These are phyloP conservation scores for Micropoecilia bifurca DNA, from an alignment of 2,797 vertebrate genomes.

Conservation along the genomic window DNA sequence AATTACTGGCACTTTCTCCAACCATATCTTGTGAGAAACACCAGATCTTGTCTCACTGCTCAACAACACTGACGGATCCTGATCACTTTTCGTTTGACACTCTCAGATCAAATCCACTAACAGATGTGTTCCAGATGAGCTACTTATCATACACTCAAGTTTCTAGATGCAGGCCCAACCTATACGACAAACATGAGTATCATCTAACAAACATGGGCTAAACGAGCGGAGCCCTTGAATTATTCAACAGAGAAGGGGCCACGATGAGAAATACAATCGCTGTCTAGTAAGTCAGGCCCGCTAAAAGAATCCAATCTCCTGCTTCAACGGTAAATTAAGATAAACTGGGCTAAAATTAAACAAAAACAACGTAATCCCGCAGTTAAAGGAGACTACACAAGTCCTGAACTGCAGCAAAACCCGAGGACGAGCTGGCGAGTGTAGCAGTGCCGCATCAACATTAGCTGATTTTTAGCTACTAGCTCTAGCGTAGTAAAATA, in stretches of 20 bases:
- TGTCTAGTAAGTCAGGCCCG: slow-evolving; percentile 58
- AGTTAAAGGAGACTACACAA: fast-evolving
- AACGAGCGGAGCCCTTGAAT: slow-evolving; percentile 71
- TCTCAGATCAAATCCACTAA: slow-evolving; percentile 12
- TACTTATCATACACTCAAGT: slow-evolving; percentile 20
- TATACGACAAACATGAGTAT: slow-evolving; percentile 63
- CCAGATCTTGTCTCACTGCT: not conserved
- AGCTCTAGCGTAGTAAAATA: slow-evolving; percentile 35
- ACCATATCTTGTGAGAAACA: slow-evolving; percentile 10
- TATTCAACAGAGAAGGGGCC: slow-evolving; percentile 71
- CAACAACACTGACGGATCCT: not conserved
- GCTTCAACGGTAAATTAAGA: not conserved
- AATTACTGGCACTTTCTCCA: not conserved
- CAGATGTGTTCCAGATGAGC: slow-evolving; percentile 7
- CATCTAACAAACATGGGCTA: slow-evolving; percentile 67
- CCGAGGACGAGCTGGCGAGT: slow-evolving; percentile 6
- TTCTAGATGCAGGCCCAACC: slow-evolving; percentile 27
- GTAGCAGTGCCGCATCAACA: slow-evolving; percentile 59
- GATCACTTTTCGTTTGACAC: not conserved
- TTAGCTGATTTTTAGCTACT: slow-evolving; percentile 40
- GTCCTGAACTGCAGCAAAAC: not conserved
- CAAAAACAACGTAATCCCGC: not conserved
- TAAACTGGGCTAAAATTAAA: not conserved
- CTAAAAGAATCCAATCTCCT: slow-evolving; percentile 44
- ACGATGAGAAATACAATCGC: slow-evolving; percentile 77